Base-by-base conservation (phyloP, 2,113 vertebrate species). In the Cardinalis cardinalis region DNA sequence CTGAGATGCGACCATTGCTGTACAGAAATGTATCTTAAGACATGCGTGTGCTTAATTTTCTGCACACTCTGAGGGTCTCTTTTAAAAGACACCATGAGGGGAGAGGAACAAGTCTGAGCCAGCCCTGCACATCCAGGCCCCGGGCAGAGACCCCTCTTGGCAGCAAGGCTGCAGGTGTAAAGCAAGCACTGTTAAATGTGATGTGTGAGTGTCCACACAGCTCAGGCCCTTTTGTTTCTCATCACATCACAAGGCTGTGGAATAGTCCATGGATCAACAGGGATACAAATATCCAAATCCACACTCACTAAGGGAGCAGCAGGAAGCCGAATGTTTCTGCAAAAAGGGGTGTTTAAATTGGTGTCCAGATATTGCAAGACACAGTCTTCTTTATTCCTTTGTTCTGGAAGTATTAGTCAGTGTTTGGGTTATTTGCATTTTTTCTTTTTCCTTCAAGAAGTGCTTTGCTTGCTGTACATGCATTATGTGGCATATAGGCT, bases 101-200 rank as follows among this genome's bases (percentile, higher is more conserved):
- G 12, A 91, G 23, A 40, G 28, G 41, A 31, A 43, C 13, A 40
- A 52, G 12, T 34, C 19, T 40, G 36, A 77, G 64, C 19, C 65
- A 69, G 28, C 60, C 16, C 44, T 32, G 24, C 40, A 21, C 21
- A 72, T 9, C 26, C 87, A 88, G 52, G 34, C 5, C 14, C 32
- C 48, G 38, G 44, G 28, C 58, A 85, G 63, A 32, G 25, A n/a
- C 48, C 46, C 6, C 2, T 28, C 38, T 34, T 15, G 18, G 32
- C 74, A 84, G 38, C 20, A 73, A 84, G 38, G 31, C 65, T 81
- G 66, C 56, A 82, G 75, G 79, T 88, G 48, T 52, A 71, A 66
- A 44, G 31, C n/a, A 72, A 69, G 14, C 1, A 0, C 20, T 29
- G 19, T 23, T 81, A 26, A 31, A 56, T 24, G 46, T 36, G 40